Percentiles rank a stretch among this genome's conserved stretches.
Conservation (phyloP, 2,888 invertebrate species). For the Nasonia oneida region DNA sequence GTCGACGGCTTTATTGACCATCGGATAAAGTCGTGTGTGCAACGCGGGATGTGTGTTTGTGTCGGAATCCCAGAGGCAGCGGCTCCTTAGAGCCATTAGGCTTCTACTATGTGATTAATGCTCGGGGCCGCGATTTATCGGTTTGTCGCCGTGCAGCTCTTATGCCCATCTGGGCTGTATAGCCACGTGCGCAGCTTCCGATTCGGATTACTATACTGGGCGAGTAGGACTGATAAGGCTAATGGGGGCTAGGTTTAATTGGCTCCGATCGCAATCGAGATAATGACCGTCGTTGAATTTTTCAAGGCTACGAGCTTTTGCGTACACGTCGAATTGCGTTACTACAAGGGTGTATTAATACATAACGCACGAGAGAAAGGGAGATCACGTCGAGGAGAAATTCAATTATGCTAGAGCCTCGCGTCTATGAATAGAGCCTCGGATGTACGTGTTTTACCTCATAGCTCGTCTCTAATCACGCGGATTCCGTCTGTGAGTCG, state of each 20-base stretch:
- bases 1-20: not conserved
- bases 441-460: not conserved
- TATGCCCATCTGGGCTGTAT: not conserved
- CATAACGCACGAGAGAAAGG: too few species aligned
- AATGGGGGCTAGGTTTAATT: not conserved
- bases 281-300: not conserved
- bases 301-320: too few species aligned
- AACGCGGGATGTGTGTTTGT: not conserved
- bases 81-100: not conserved
- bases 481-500: not conserved
- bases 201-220: not conserved
- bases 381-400: not conserved
- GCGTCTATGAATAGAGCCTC: not conserved
- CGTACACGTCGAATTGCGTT: too few species aligned
- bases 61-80: not conserved
- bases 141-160: not conserved
- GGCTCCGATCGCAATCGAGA: not conserved
- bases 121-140: not conserved
- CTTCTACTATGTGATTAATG: not conserved
- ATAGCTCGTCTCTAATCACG: not conserved
- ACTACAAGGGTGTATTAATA: too few species aligned
- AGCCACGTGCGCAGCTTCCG: not conserved
- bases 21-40: not conserved
- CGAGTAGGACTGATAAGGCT: not conserved
- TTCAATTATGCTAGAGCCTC: not conserved